A percentile compares a stretch with the other conserved stretches of the same genome.
Conservation (phyloP, 37 sponge, comb jelly and placozoan species). For the Amphimedon queenslandica region DNA sequence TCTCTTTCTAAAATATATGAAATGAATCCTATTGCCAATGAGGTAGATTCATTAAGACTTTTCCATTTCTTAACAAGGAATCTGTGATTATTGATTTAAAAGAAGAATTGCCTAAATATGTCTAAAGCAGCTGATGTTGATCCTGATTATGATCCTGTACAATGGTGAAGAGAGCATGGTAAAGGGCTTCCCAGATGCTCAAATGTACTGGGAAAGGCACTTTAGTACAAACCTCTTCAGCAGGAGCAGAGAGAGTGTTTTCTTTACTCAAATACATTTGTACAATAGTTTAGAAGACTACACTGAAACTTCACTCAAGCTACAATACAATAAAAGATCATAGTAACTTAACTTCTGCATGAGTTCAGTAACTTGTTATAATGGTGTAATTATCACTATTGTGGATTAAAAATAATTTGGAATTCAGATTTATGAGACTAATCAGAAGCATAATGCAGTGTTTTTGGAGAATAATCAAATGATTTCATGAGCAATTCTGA, state of each 20-base stretch:
- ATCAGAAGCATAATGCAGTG: too few species aligned
- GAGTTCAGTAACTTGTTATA: not conserved
- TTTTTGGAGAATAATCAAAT: not conserved
- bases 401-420: too few species aligned
- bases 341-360: not conserved
- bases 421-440: too few species aligned
- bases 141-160: not conserved
- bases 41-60: not conserved
- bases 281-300: conserved; percentile 6
- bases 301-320: conserved; percentile 4
- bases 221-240: conserved; percentile 15
- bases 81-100: not conserved
- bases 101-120: conserved; percentile 4
- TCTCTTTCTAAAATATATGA: not conserved
- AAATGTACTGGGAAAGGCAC: not conserved
- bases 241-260: conserved; percentile 14
- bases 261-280: conserved; percentile 7
- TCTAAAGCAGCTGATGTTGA: conserved; percentile 1
- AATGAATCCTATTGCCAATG: conserved; percentile 4
- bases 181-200: not conserved
- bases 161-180: not conserved
- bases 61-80: conserved; percentile 6
- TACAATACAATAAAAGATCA: conserved; percentile 12
- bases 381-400: not conserved
- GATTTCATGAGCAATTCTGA: not conserved